phyloP scores from a whole-genome alignment of 2,888 invertebrate species.

The Eristalinus sepulchralis region DNA sequence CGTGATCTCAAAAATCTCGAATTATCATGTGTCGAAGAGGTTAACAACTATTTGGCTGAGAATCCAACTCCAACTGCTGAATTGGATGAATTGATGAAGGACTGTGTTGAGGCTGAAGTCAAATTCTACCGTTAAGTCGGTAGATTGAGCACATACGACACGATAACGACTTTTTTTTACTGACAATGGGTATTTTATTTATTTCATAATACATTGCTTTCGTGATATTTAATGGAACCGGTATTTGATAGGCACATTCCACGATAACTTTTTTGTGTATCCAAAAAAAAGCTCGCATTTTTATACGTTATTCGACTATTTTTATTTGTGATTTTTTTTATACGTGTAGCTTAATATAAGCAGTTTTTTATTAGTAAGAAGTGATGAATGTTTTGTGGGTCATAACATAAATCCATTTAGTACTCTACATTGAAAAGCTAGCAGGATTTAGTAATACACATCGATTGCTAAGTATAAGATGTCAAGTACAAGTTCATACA shows the following conservation, averaged over 20 bases:
- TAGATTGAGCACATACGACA: background rate
- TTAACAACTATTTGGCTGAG: constrained; percentile 81
- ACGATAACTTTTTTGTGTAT: constrained; percentile 14
- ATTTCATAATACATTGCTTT: constrained; percentile 39
- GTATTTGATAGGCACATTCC: constrained; percentile 50
- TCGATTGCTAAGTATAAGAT: too few species aligned
- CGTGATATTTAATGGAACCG: constrained; percentile 54
- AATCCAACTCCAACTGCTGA: constrained; percentile 81
- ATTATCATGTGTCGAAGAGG: constrained; percentile 83
- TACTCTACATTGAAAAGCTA: too few species aligned
- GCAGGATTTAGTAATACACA: too few species aligned
- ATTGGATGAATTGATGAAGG: constrained; percentile 85
- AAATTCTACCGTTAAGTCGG: constrained; percentile 84
- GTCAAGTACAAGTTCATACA: too few species aligned
- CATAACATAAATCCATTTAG: background rate
- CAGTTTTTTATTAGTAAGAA: background rate
- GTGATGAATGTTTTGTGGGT: background rate
- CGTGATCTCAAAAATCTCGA: constrained; percentile 80
- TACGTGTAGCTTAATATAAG: background rate
- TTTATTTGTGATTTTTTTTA: constrained; percentile 14
- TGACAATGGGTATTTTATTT: constrained; percentile 33
- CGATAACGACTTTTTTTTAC: constrained; percentile 31
- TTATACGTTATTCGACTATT: constrained; percentile 6
- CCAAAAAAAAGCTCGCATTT: constrained; percentile 24
- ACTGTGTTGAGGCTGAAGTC: constrained; percentile 86